Evolutionary conservation across 2,888 invertebrate genomes (phyloP), one percentile per base, ranked within the genome.

Genomic region (Cenopis cana): DNA sequence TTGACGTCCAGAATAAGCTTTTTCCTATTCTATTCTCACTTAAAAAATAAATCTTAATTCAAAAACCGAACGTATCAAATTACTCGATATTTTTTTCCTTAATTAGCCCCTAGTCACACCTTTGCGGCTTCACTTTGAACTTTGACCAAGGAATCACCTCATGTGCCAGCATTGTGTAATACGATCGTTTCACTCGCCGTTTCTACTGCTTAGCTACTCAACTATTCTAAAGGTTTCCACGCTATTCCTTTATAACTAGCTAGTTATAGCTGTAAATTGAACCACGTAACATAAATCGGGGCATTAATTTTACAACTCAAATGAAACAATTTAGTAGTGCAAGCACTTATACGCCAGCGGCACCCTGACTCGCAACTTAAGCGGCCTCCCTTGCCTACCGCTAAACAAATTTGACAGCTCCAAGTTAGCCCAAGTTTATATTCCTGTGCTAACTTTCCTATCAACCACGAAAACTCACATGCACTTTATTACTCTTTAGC

Each of bases 361-460:
- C 91, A 83, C 83, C 84, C 85, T 82, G 81, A 82, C 82, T 86
- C 81, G 81, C 85, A 88, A 90, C 90, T 89, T 91, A 85, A 86
- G 85, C 89, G 84, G 85, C 88, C 89, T 89, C 87, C 89, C 88
- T 46, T 46, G n/a, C 85, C 87, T 83, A 88, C 92, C 91, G 87
- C 93, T 93, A 90, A 92, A 92, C 93, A 93, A 93, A 93, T 93
- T 92, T 93, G 93, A 93, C 93, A 92, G 93, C 91, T 89, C 84
- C 82, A 90, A 92, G 86, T 93, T 92, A 89, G 87, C 82, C 85
- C 82, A 90, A 92, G 90, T 91, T 91, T 87, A 86, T 85, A 86
- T 85, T 87, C 85, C 86, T 81, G 82, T 82, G 80, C 80, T 81
- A 88, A 84, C 73, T 81, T 88, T 77, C 69, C 71, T 73, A 74